A percentile compares a stretch with the other conserved stretches of the same genome.
Evolutionary conservation across 2,797 vertebrate genomes (phyloP).

Genomic region (Sylvia borin): DNA sequence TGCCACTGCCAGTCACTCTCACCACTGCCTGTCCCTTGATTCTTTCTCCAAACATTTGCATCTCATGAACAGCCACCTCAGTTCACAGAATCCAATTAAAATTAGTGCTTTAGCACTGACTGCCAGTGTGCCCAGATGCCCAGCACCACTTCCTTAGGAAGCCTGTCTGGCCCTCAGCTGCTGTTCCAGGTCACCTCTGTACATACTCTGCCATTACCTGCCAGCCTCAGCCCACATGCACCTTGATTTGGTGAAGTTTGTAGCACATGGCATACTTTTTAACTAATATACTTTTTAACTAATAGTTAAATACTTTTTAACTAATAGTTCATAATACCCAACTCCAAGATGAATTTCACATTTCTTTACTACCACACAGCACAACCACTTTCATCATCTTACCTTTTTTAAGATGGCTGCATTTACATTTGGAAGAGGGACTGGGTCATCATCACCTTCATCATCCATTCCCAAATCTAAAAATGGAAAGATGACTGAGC

Average conservation of each 20-base stretch:
- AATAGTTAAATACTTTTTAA: not conserved
- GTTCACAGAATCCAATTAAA: not conserved
- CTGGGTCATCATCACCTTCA: constrained; percentile 98
- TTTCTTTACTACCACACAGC: not conserved
- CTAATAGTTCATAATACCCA: not conserved
- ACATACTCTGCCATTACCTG: fast-evolving
- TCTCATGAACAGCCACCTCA: not conserved
- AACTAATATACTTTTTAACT: not conserved
- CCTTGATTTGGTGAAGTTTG: too few relatives aligned
- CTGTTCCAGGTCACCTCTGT: not conserved
- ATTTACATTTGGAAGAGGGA: constrained; percentile 97
- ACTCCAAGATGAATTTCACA: not conserved
- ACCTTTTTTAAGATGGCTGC: constrained; percentile 99
- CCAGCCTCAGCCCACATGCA: not conserved
- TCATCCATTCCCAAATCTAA: constrained; percentile 99
- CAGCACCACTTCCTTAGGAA: not conserved
- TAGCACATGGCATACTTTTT: not conserved
- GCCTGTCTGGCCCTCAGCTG: not conserved
- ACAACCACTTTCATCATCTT: not conserved
- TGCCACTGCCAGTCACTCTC: not conserved
- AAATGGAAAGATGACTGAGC: constrained; percentile 29
- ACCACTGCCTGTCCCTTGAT: not conserved
- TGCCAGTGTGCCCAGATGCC: not conserved
- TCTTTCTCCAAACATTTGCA: not conserved
- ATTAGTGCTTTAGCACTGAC: not conserved